Evolutionary conservation across 2,888 invertebrate species (phyloP).

Genomic region (Apoda limacodes): DNA sequence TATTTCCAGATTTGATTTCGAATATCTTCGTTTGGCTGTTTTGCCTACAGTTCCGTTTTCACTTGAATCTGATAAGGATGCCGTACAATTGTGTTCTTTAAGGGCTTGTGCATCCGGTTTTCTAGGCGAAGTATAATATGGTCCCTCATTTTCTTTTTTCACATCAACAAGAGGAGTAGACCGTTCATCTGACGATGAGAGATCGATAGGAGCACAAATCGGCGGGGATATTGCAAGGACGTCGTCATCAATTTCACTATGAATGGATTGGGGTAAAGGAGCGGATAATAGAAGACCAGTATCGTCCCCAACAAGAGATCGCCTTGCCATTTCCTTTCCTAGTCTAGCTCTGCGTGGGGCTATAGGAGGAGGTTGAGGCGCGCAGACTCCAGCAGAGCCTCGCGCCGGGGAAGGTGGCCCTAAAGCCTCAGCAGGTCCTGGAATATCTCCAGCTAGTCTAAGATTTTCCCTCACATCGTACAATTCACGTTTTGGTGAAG

Average conservation of each 20-base stretch:
- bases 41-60: conserved; percentile 39
- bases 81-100: conserved; percentile 48
- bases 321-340: conserved; percentile 76
- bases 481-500: conserved; percentile 54
- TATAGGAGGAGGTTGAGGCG: conserved; percentile 66
- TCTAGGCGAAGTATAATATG: conserved; percentile 41
- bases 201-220: conserved; percentile 53
- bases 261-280: conserved; percentile 34
- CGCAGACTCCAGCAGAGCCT: conserved; percentile 75
- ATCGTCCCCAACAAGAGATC: conserved; percentile 67
- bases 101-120: conserved; percentile 57
- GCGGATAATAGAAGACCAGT: conserved; percentile 57
- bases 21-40: conserved; percentile 53
- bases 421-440: conserved; percentile 44
- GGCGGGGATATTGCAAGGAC: conserved; percentile 61
- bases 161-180: conserved; percentile 56
- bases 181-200: conserved; percentile 60
- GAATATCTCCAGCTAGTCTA: conserved; percentile 43
- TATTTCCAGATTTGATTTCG: conserved; percentile 57
- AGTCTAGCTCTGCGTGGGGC: conserved; percentile 58
- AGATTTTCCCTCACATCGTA: conserved; percentile 50
- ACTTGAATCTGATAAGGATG: conserved; percentile 29
- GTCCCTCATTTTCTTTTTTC: conserved; percentile 61
- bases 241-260: conserved; percentile 64
- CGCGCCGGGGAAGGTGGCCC: conserved; percentile 78